These are phyloP conservation scores for Hystrix brachyura DNA, from an alignment of 2,113 vertebrate genomes.

Conservation along the genomic window DNA sequence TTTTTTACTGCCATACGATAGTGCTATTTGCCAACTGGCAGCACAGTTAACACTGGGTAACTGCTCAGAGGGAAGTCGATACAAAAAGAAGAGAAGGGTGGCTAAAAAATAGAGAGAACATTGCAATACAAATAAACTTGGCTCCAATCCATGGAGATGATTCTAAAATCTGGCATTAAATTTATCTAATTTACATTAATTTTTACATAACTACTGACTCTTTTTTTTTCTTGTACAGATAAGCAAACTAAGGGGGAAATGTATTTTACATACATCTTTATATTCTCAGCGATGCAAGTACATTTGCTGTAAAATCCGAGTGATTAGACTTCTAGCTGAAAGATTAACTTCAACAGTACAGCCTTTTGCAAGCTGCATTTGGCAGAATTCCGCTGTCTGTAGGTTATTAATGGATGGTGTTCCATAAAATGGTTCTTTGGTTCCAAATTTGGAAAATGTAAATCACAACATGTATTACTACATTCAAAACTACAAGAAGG, in stretches of 20 bases:
- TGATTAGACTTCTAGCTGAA: not conserved
- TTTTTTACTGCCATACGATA: not conserved
- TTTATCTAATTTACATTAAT: not conserved
- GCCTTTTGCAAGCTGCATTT: not conserved
- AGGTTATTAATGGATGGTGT: not conserved
- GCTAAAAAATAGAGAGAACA: not conserved
- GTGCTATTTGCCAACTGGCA: constrained; percentile 31
- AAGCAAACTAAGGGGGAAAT: not conserved
- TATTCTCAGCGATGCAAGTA: not conserved
- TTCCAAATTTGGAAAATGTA: not conserved
- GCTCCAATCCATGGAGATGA: not conserved
- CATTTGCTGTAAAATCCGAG: not conserved
- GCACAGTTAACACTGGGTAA: not conserved
- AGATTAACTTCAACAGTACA: not conserved
- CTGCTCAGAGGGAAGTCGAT: not conserved
- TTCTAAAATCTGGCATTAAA: not conserved
- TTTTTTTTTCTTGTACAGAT: not conserved
- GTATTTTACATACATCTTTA: not conserved
- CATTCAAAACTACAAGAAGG: not conserved
- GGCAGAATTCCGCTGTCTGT: not conserved
- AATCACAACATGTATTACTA: not conserved
- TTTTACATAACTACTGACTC: not conserved
- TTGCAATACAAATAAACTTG: not conserved
- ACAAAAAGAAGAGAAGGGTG: accelerated
- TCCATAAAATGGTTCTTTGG: not conserved